Evolutionary conservation across 2,888 invertebrate genomes (phyloP).

Genomic region (Colostygia pectinataria): DNA sequence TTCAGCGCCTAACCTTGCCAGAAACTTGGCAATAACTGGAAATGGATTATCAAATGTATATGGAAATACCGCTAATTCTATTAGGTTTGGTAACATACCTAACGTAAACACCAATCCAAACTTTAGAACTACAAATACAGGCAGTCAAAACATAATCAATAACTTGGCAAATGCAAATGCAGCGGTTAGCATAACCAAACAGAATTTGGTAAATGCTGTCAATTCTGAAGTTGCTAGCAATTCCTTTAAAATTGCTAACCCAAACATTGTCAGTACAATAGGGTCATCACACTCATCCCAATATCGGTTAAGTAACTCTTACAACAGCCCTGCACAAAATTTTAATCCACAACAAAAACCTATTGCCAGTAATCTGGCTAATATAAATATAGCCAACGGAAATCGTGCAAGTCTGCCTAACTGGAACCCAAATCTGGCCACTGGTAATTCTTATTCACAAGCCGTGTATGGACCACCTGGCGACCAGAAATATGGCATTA

Average conservation of each 20-base stretch:
- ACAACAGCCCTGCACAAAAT: conserved; percentile 3
- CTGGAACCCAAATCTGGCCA: conserved; percentile 2
- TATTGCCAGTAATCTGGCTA: conserved; percentile 8
- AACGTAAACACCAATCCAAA: background rate
- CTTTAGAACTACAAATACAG: conserved; percentile 2
- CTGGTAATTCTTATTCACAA: conserved; percentile 1
- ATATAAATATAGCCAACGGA: background rate
- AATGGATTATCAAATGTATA: conserved; percentile 10
- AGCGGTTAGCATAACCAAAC: conserved; percentile 9
- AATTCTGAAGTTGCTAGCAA: conserved; percentile 2
- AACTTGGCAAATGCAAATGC: conserved; percentile 13
- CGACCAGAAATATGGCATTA: conserved; percentile 45
- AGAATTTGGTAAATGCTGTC: conserved; percentile 2
- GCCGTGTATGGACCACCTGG: background rate
- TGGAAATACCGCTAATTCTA: conserved; percentile 11
- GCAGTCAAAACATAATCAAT: conserved; percentile 10
- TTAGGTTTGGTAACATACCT: background rate
- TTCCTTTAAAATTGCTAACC: conserved; percentile 3
- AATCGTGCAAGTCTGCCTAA: background rate
- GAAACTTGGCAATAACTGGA: conserved; percentile 9
- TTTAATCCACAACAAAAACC: conserved; percentile 2
- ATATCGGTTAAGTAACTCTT: background rate
- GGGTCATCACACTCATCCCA: background rate
- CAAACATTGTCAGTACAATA: conserved; percentile 2
- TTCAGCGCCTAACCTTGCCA: conserved; percentile 10